Evolutionary conservation across 2,797 vertebrate genomes (phyloP).

Genomic region (Moxostoma hubbsi): DNA sequence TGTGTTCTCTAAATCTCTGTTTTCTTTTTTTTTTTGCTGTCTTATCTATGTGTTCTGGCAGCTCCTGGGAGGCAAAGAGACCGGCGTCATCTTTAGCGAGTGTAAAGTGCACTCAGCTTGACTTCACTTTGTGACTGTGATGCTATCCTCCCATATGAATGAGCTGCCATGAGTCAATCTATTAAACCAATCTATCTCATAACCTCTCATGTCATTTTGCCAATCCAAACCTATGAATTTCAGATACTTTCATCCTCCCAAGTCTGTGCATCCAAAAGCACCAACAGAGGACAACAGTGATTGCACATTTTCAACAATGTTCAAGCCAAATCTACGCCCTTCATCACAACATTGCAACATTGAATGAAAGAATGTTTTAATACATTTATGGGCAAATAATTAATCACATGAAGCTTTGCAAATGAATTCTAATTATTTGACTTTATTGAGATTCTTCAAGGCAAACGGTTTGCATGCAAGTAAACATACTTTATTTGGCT

Average conservation of each 20-base stretch:
- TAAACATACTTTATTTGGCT: no score
- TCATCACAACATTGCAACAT: no score
- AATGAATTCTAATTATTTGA: no score
- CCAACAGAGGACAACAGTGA: neutral
- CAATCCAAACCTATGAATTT: conserved; percentile 11
- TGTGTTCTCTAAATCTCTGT: neutral
- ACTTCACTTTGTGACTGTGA: conserved; percentile 19
- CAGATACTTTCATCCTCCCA: neutral
- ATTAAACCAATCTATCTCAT: conserved; percentile 9
- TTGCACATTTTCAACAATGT: no score
- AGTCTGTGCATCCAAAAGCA: neutral
- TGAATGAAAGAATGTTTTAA: no score
- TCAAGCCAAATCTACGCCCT: no score
- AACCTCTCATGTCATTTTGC: conserved; percentile 8
- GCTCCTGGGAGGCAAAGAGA: conserved; percentile 22
- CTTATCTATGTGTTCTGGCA: conserved; percentile 33
- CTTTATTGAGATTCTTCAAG: no score
- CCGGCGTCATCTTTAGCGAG: conserved; percentile 5
- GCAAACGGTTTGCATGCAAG: no score
- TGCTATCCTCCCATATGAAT: conserved; percentile 1
- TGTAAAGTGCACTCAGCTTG: conserved; percentile 37
- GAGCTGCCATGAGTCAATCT: conserved; percentile 1
- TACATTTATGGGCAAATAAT: no score
- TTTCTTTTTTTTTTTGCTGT: neutral
- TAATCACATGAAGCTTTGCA: no score